Percentiles rank a stretch among this genome's conserved stretches.
Evolutionary conservation across 2,113 vertebrate species (phyloP).

Genomic region (Thermophis baileyi): DNA sequence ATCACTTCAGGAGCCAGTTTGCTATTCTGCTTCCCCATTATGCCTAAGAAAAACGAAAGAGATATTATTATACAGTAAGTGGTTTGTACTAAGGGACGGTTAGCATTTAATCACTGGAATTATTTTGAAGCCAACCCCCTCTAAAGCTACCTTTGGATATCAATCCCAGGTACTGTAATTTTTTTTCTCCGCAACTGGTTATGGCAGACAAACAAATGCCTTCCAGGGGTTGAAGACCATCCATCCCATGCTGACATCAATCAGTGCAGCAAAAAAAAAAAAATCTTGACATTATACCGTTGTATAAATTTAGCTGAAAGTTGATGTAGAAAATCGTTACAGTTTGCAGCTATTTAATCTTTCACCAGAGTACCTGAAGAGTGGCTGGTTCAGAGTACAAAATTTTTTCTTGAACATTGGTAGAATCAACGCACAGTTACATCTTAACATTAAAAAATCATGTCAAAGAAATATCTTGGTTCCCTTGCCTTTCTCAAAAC

Average conservation of each 20-base stretch:
- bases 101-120: background rate
- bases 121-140: constrained; percentile 23
- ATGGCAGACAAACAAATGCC: background rate
- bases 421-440: background rate
- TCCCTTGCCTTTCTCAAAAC: background rate
- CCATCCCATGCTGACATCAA: background rate
- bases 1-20: constrained; percentile 98
- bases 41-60: constrained; percentile 72
- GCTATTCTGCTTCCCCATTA: constrained; percentile 99
- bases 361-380: background rate
- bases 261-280: background rate
- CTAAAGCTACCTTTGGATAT: background rate
- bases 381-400: background rate
- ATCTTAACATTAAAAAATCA: background rate
- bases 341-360: background rate
- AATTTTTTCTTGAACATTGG: background rate
- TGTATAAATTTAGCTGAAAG: background rate
- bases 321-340: background rate
- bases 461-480: background rate
- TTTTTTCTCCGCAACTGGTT: background rate
- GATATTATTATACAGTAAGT: background rate
- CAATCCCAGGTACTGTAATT: background rate
- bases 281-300: background rate
- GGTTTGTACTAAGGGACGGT: background rate
- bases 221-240: background rate